Evolutionary conservation across 2,797 vertebrate species (phyloP).

Genomic region (Pangasius krempfi): DNA sequence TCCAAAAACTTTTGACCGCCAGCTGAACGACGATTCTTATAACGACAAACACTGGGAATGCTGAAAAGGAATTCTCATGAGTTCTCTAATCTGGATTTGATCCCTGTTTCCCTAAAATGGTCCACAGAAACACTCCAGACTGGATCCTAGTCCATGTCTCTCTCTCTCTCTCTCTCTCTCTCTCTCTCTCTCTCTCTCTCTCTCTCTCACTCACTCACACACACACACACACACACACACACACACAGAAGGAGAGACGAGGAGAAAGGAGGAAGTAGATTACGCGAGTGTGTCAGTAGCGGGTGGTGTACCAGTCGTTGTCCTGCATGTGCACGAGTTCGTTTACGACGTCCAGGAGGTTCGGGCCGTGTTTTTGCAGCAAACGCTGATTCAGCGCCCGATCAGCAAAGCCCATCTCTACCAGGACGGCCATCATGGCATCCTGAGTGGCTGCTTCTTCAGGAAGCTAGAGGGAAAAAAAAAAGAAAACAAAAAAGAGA

Average conservation of each 20-base stretch:
- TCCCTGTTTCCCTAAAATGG: background rate
- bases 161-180: background rate
- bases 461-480: constrained; percentile 65
- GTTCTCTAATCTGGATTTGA: background rate
- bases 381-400: constrained; percentile 83
- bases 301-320: constrained; percentile 86
- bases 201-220: too few relatives aligned
- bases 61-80: background rate
- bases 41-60: background rate
- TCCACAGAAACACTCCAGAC: background rate
- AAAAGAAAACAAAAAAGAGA: background rate
- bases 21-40: background rate
- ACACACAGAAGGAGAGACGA: background rate
- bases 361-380: constrained; percentile 87
- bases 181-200: background rate
- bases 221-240: constrained; percentile 6
- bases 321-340: constrained; percentile 88
- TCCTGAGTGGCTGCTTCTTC: constrained; percentile 81
- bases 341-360: constrained; percentile 89
- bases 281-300: constrained; percentile 74
- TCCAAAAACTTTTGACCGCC: background rate
- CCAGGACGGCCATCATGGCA: constrained; percentile 86
- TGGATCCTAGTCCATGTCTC: background rate
- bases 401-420: constrained; percentile 96
- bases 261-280: background rate